Evolutionary conservation across 2,888 invertebrate genomes (phyloP), one percentile per base, ranked within the genome.

Genomic region (Craniophora ligustri): DNA sequence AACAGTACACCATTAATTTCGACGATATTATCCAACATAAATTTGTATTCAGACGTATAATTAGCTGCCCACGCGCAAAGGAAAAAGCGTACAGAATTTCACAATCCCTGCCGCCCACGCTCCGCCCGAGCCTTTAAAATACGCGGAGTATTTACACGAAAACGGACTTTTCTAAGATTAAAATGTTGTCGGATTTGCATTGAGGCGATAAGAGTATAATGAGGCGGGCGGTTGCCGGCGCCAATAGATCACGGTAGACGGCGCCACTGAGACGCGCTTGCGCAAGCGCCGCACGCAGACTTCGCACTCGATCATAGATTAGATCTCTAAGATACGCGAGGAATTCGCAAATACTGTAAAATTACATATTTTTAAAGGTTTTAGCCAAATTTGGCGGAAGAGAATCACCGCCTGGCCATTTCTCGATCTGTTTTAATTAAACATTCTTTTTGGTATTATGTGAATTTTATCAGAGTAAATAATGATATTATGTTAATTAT

Each of bases 241-340:
- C 86, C 88, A 74, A 77, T 87, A 88, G 88, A 88, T 87, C 90
- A 87, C 88, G 79, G 73, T 86, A 88, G 88, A 88, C 88, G 91
- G 90, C 91, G 92, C 91, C 92, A 82, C 71, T 45, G 73, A 62
- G 82, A 55, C 80, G 78, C 68, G 70, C 64, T 87, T 88, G 84
- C 86, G 86, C 82, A 87, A 89, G 61, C 72, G 58, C 68, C 62
- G 79, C 70, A 72, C 78, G 55, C 73, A 54, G 54, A 64, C 71
- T 67, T 76, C 67, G 78, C 76, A 68, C 40, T 56, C 67, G 70
- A 74, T 72, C 78, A 76, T 57, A 78, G 78, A 80, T 78, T 67
- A 76, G 75, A 72, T 76, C 51, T 57, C 39, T 4, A 55, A 60
- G 72, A 75, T 72, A 72, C 56, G 57, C 47, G 40, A 56, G 30